Evolutionary conservation across 2,888 invertebrate genomes (phyloP).

Genomic region (Cephus pygmeus): DNA sequence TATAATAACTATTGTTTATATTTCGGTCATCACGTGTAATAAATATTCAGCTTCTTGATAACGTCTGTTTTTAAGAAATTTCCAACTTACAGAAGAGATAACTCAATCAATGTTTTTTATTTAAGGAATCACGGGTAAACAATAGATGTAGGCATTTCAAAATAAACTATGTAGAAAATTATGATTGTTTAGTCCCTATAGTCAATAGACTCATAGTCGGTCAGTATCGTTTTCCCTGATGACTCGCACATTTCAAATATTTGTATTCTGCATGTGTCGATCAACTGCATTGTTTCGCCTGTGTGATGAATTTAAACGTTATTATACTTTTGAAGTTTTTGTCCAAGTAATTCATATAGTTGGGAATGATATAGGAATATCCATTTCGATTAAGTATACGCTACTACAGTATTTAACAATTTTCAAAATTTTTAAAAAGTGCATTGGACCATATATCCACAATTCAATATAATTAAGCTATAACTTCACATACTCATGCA

Average conservation of each 20-base stretch:
- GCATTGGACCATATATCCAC: too few species aligned
- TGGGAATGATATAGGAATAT: neutral
- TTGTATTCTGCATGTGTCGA: neutral
- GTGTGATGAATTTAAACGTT: neutral
- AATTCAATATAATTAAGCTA: neutral
- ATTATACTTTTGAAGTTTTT: too few species aligned
- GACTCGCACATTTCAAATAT: neutral
- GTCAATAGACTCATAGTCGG: neutral
- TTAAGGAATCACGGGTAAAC: too few species aligned
- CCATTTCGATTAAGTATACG: neutral
- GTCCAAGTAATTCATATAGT: neutral
- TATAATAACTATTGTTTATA: neutral
- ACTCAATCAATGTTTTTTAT: too few species aligned
- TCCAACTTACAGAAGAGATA: too few species aligned
- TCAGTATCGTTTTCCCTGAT: neutral
- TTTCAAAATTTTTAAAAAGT: neutral
- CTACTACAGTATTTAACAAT: neutral
- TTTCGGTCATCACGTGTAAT: neutral
- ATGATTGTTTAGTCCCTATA: neutral
- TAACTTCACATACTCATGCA: neutral
- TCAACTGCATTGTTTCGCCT: neutral
- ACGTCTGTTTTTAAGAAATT: too few species aligned
- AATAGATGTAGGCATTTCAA: too few species aligned
- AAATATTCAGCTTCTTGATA: neutral
- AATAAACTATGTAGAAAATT: too few species aligned